These are phyloP conservation scores for Eulemur macaco DNA, from an alignment of 2,113 vertebrate species.

Conservation along the genomic window DNA sequence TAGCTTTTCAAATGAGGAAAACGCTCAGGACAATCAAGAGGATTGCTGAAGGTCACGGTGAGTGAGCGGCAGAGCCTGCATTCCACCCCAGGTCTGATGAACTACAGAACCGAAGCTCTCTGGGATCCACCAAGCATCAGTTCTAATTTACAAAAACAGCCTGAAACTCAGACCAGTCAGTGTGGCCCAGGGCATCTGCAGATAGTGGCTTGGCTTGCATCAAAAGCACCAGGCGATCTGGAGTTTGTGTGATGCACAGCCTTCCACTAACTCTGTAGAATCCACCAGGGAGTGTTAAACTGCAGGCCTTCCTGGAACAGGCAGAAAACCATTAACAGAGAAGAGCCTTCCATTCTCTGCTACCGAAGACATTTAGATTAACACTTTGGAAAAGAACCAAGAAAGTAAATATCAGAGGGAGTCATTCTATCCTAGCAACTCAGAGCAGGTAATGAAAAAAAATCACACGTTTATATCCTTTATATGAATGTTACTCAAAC, in stretches of 20 bases:
- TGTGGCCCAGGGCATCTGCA: not conserved
- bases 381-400: constrained; percentile 51
- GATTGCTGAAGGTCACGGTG: not conserved
- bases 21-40: not conserved
- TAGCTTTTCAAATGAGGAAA: not conserved
- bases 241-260: not conserved
- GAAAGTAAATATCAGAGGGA: not conserved
- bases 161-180: not conserved
- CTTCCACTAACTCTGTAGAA: not conserved
- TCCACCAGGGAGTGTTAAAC: constrained; percentile 48
- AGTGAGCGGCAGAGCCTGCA: not conserved
- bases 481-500: not conserved
- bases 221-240: not conserved
- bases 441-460: not conserved
- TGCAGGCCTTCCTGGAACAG: constrained; percentile 14
- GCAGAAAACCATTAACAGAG: constrained; percentile 43
- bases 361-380: constrained; percentile 16
- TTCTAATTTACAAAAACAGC: not conserved
- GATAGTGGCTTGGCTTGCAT: not conserved
- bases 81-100: not conserved
- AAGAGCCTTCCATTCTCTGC: constrained; percentile 22
- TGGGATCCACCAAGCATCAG: accelerated
- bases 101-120: not conserved
- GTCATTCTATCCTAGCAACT: not conserved
- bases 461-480: not conserved